A percentile compares a stretch with the other conserved stretches of the same genome.
Conservation (phyloP, 2,113 vertebrate species). For the Tetraodon nigroviridis region DNA sequence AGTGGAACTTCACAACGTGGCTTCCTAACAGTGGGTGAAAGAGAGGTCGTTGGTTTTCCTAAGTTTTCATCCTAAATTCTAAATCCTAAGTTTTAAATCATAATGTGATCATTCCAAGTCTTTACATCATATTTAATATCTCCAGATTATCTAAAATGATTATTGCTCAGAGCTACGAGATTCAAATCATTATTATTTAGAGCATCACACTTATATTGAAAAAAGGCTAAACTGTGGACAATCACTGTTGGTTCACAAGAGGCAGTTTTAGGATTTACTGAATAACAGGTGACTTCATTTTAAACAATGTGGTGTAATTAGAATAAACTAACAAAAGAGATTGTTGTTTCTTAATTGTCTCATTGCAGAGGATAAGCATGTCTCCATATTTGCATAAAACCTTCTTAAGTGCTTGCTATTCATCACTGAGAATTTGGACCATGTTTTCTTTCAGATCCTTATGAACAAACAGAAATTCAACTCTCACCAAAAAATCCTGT, state of each 20-base stretch:
- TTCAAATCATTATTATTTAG: no score
- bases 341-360: conserved; percentile 15
- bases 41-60: conserved; percentile 8
- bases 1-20: conserved; percentile 13
- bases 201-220: background rate
- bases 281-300: background rate
- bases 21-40: conserved; percentile 27
- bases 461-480: conserved; percentile 2
- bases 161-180: no score
- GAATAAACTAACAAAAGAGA: conserved; percentile 11
- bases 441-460: conserved; percentile 13
- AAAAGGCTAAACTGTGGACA: background rate
- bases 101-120: background rate
- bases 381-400: background rate
- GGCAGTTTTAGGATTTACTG: background rate
- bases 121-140: no score
- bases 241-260: background rate
- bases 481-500: background rate
- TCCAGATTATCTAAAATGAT: no score
- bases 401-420: no score
- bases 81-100: no score
- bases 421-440: conserved; percentile 3
- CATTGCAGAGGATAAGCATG: conserved; percentile 6
- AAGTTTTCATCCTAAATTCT: no score
- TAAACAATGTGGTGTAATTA: conserved; percentile 18